A percentile compares a stretch with the other conserved stretches of the same genome.
Evolutionary conservation across 1,140 invertebrate species (phyloP).

Genomic region (Pseudomyrmex dendroicus): DNA sequence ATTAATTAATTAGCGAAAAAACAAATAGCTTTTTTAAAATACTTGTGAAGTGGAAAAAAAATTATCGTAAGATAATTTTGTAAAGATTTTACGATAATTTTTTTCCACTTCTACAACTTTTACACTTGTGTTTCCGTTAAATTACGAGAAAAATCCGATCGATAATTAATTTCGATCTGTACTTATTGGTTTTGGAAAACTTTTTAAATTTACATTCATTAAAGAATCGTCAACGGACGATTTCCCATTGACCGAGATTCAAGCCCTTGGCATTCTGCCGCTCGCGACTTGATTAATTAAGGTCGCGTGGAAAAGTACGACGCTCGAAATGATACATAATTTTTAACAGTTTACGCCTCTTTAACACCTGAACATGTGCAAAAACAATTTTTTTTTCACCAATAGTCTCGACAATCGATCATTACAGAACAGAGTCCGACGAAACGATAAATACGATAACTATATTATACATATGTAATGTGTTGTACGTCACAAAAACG

Average conservation of each 20-base stretch:
- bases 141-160: background rate
- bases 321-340: background rate
- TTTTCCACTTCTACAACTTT: background rate
- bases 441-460: background rate
- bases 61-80: too few species aligned
- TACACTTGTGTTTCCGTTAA: background rate
- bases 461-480: too few species aligned
- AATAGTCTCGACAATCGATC: too few species aligned
- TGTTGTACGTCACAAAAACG: background rate
- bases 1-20: background rate
- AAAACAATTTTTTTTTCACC: background rate
- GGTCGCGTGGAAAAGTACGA: constrained; percentile 36
- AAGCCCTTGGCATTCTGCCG: constrained; percentile 71
- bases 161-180: background rate
- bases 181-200: background rate
- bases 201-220: too few species aligned
- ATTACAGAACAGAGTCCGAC: background rate
- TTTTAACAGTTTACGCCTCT: constrained; percentile 6
- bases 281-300: constrained; percentile 74
- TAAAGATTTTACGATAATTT: background rate
- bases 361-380: background rate
- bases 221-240: constrained; percentile 41
- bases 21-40: background rate
- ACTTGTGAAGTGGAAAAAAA: too few species aligned
- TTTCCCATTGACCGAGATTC: constrained; percentile 62